Base-by-base conservation (phyloP, 2,888 invertebrate genomes). In the Troglohyphantes excavatus region DNA sequence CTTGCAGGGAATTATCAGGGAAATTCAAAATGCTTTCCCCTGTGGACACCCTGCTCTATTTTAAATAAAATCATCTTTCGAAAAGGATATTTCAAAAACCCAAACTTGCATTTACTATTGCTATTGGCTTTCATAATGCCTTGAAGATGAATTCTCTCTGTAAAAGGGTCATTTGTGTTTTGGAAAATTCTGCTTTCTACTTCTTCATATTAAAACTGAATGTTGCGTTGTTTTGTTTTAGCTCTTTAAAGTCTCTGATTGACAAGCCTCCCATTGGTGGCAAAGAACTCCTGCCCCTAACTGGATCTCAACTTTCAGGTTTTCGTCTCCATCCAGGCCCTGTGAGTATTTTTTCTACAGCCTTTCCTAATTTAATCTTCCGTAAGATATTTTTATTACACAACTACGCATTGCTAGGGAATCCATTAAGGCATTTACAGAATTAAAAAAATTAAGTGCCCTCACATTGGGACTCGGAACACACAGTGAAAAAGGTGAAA, bases 241-340 rank as follows among this genome's bases (percentile, higher is more conserved):
- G 92, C 61, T 92, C 91, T 19, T 68, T 92, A 43, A 81, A 91
- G 21, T 81, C 90, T 19, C 84, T 99, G 26, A 98, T 99, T 93
- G 99, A 98, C 91, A 98, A 98, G 93, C 97, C 98, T 26, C 94
- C 94, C 11, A 98, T 98, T 91, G 96, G 96, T 90, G 98, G 98
- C 5, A 97, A 97, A 93, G 98, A 98, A 93, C 94, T 98, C 92
- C 93, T 97, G 92, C 97, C 97, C 23, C 94, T 99, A 91, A 96
- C 97, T 6, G 96, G 96, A 93, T 96, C 97, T 86, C 97, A 98
- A 94, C 94, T 99, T 92, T 96, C 98, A 92, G 98, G 98, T 43
- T 99, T 99, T 94, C 95, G 98, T 91, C 94, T 99, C 92, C 98
- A 99, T 94, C 98, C 98, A 87, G 98, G 99, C 89, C 98, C 98